Evolutionary conservation across 2,888 invertebrate genomes (phyloP).

Genomic region (Agrotis puta): DNA sequence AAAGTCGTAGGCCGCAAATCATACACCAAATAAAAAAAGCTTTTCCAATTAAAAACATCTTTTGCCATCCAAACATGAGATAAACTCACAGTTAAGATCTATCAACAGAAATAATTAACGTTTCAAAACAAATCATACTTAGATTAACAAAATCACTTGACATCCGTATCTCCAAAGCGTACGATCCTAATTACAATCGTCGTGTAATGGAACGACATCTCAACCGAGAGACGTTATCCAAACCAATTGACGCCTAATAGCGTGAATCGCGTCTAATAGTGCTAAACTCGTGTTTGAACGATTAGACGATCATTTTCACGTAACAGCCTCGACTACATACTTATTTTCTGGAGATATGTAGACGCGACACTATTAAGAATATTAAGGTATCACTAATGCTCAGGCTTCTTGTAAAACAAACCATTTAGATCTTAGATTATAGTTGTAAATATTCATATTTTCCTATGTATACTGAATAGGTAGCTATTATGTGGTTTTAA

Average conservation of each 20-base stretch:
- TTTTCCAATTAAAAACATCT: constrained; percentile 12
- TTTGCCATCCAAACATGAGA: constrained; percentile 1
- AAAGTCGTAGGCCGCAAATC: too few species aligned
- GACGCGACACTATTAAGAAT: constrained; percentile 20
- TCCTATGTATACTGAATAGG: constrained; percentile 21
- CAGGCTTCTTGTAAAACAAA: constrained; percentile 40
- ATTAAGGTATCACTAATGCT: constrained; percentile 30
- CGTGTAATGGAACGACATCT: constrained; percentile 49
- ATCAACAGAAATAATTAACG: constrained; percentile 18
- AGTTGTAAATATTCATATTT: constrained; percentile 51
- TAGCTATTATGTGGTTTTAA: constrained; percentile 17
- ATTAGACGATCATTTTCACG: constrained; percentile 52
- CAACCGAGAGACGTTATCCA: constrained; percentile 39
- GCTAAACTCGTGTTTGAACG: constrained; percentile 41
- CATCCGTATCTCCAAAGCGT: constrained; percentile 13
- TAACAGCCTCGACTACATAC: constrained; percentile 28
- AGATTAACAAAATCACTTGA: constrained; percentile 17
- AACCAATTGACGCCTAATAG: constrained; percentile 52
- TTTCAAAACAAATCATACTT: constrained; percentile 13
- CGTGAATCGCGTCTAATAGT: constrained; percentile 47
- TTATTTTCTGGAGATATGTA: constrained; percentile 22
- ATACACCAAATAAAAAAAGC: background rate
- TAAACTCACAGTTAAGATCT: background rate
- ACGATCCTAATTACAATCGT: constrained; percentile 51
- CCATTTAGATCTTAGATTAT: constrained; percentile 43